Conservation (phyloP, 1,140 invertebrate species). For the Nasonia giraulti region DNA sequence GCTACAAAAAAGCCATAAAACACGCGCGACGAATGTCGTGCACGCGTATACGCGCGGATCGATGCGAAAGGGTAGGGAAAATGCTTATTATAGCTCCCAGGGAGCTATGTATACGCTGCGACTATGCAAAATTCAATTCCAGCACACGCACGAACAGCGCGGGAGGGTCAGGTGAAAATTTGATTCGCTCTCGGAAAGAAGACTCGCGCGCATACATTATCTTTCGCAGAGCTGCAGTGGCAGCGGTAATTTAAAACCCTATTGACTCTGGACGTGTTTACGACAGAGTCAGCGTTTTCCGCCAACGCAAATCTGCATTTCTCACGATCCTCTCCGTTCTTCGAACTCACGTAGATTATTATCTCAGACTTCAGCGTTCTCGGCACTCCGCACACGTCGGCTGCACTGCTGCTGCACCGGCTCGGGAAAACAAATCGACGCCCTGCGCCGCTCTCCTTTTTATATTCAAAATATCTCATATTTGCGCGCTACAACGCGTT, state of each 20-base stretch:
- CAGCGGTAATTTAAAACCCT: conserved; percentile 45
- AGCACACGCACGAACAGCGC: too few relatives aligned
- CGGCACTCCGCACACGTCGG: conserved; percentile 7
- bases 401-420: neutral
- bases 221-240: neutral
- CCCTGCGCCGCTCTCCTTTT: neutral
- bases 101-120: too few relatives aligned
- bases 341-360: conserved; percentile 49
- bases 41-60: too few relatives aligned
- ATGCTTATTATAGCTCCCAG: too few relatives aligned
- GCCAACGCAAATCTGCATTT: conserved; percentile 48
- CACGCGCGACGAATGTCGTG: too few relatives aligned
- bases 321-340: conserved; percentile 48
- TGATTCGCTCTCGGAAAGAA: too few relatives aligned
- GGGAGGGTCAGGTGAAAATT: too few relatives aligned
- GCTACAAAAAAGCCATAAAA: too few relatives aligned
- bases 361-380: conserved; percentile 42
- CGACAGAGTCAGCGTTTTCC: conserved; percentile 33
- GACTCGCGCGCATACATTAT: neutral
- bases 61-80: too few relatives aligned
- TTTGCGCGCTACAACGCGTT: neutral
- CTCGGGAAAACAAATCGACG: conserved; percentile 18
- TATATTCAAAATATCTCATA: neutral
- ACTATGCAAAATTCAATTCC: too few relatives aligned
- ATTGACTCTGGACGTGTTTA: conserved; percentile 45